These are phyloP conservation scores for Eledona agricola DNA, from an alignment of 2,888 invertebrate genomes.

Conservation along the genomic window DNA sequence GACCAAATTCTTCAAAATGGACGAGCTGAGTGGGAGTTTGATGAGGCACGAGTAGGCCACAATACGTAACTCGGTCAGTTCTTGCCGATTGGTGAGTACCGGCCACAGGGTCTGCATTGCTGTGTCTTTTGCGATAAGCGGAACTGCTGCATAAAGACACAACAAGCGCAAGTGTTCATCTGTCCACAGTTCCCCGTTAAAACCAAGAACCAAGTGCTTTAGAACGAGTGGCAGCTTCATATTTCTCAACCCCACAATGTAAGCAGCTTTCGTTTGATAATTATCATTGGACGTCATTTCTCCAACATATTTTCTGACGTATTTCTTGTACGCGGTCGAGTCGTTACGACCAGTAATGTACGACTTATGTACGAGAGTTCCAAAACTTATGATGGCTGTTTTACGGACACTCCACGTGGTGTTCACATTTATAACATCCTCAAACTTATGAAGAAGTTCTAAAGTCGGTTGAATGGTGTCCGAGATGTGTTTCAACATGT, in stretches of 20 bases:
- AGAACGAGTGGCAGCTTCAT: constrained; percentile 58
- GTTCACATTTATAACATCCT: constrained; percentile 51
- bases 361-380: constrained; percentile 60
- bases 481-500: constrained; percentile 61
- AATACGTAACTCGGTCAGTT: constrained; percentile 60
- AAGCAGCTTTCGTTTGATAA: constrained; percentile 59
- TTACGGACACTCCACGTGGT: constrained; percentile 52
- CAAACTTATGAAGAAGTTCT: constrained; percentile 57
- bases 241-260: constrained; percentile 63
- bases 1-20: constrained; percentile 60
- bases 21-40: constrained; percentile 55
- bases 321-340: constrained; percentile 43
- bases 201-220: constrained; percentile 60
- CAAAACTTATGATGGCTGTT: constrained; percentile 61
- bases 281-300: constrained; percentile 47
- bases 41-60: constrained; percentile 62
- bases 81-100: constrained; percentile 58
- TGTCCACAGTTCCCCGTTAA: constrained; percentile 55
- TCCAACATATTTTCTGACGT: constrained; percentile 47
- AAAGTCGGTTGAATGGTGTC: constrained; percentile 59
- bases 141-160: constrained; percentile 60
- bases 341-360: constrained; percentile 32
- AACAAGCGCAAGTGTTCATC: constrained; percentile 58
- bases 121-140: constrained; percentile 48
- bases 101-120: constrained; percentile 62